Base-by-base conservation (phyloP, 92 coral and sea anemone species). In the Metridium senile region DNA sequence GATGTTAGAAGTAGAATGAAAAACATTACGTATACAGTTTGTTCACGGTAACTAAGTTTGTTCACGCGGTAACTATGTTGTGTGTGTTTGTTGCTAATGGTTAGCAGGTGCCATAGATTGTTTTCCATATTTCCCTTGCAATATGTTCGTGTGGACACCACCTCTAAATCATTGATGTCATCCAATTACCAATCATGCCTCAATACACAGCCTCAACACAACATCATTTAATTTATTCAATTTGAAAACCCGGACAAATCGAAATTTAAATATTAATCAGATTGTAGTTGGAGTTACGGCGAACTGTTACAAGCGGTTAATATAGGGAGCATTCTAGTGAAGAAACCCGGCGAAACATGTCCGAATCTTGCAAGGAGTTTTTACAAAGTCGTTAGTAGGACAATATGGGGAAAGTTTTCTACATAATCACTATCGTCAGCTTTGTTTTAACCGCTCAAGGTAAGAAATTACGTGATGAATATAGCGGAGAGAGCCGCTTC, bases 221-320 rank as follows among this genome's bases (percentile, higher is more conserved):
- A 31, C 21, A 63, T 28, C 7, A 6, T 63, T 63, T 63, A 63
- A 63, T 63, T 3, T 63, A 63, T 63, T 63, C 69, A 31, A 28
- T 29, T 31, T 63, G 69, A 63, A 28, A 63, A 63, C 45, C 69
- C 45, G 1, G 45, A 28, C 20, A 9, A 59, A 59, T 59, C 9
- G 32, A 59, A 59, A 63, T 63, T 63, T 63, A 63, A 63, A 63
- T 16, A 63, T 63, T 63, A 63, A 63, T 11, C 3, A 63, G 65
- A 27, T 31, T 58, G 65, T 30, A 28, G 69, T 30, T 28, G 25
- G n/a, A 2, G 10, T 8, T 8, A 59, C 21, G 43, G 45, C 69
- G n/a, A 16, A 0, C 32, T 59, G 13, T 13, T 13, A 16, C 33
- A 63, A 63, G 69, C n/a, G 20, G 39, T 1, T 2, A 28, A 30